Conservation (phyloP, 2,797 vertebrate species). For the Bryconaethiops microstoma region DNA sequence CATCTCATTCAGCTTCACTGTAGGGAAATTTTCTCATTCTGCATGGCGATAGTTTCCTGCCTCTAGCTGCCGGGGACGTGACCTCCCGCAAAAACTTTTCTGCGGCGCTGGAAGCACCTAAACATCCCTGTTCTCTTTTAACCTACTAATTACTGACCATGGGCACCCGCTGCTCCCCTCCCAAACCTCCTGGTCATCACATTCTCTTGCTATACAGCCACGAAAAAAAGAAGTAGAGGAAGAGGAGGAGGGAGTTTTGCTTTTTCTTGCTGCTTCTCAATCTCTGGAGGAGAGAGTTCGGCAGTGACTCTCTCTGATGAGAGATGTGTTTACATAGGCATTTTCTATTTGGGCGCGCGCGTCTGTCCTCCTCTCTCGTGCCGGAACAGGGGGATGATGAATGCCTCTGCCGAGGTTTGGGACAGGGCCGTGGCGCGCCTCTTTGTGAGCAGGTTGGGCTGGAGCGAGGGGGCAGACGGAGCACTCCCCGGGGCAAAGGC, state of each 20-base stretch:
- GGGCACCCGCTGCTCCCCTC: constrained; percentile 48
- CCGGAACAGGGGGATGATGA: constrained; percentile 64
- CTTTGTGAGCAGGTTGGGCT: constrained; percentile 63
- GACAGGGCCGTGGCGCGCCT: constrained; percentile 61
- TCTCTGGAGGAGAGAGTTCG: constrained; percentile 54
- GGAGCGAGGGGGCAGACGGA: constrained; percentile 60
- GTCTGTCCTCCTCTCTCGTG: constrained; percentile 56
- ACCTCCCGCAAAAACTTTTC: constrained; percentile 71
- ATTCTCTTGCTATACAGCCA: constrained; percentile 45
- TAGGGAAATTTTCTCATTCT: constrained; percentile 73
- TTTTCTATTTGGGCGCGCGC: constrained; percentile 63
- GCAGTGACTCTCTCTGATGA: constrained; percentile 63
- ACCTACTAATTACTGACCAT: constrained; percentile 56
- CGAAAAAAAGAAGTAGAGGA: constrained; percentile 17
- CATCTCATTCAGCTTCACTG: constrained; percentile 68
- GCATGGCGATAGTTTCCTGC: constrained; percentile 71
- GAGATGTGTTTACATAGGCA: constrained; percentile 76
- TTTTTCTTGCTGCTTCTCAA: constrained; percentile 43
- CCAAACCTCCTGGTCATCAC: constrained; percentile 58
- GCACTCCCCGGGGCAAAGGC: constrained; percentile 61
- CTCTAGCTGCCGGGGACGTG: constrained; percentile 65
- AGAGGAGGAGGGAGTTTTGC: background rate
- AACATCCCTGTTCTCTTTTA: constrained; percentile 48
- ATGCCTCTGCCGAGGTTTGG: constrained; percentile 66
- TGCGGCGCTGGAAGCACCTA: constrained; percentile 42